These are phyloP conservation scores for Odontamblyopus rebecca DNA, from an alignment of 2,797 vertebrate genomes.

Conservation along the genomic window DNA sequence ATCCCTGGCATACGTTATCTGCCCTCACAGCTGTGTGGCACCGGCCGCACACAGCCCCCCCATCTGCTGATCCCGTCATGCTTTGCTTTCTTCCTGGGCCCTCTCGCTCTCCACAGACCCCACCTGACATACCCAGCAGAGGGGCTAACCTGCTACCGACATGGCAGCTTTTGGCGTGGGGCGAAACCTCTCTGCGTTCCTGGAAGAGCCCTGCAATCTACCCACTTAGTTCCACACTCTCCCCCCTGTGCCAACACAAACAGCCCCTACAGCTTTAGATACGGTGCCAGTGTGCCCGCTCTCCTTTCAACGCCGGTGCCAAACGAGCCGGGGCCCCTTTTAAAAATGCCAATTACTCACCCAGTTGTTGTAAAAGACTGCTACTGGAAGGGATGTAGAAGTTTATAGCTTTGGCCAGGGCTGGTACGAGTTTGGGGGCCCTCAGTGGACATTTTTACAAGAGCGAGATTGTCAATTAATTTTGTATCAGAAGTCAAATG, in stretches of 20 bases:
- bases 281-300: constrained; percentile 53
- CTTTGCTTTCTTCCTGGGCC: constrained; percentile 59
- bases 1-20: constrained; percentile 70
- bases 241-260: constrained; percentile 46
- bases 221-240: constrained; percentile 47
- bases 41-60: constrained; percentile 59
- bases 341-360: constrained; percentile 44
- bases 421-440: not conserved
- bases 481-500: not conserved
- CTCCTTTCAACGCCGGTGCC: constrained; percentile 53
- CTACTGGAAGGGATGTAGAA: constrained; percentile 11
- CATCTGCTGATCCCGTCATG: constrained; percentile 67
- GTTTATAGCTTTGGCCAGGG: not conserved
- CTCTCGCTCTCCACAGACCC: constrained; percentile 58
- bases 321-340: constrained; percentile 44
- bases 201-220: constrained; percentile 55
- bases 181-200: constrained; percentile 38
- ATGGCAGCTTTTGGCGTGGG: constrained; percentile 58
- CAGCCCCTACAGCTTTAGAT: constrained; percentile 49
- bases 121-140: constrained; percentile 59
- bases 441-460: not conserved
- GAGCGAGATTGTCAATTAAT: not conserved
- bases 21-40: constrained; percentile 71
- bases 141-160: constrained; percentile 63
- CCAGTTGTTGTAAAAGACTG: constrained; percentile 41